Evolutionary conservation across 2,797 vertebrate species (phyloP), one percentile per base, ranked within the genome.

Genomic region (Lacerta bilineata): DNA sequence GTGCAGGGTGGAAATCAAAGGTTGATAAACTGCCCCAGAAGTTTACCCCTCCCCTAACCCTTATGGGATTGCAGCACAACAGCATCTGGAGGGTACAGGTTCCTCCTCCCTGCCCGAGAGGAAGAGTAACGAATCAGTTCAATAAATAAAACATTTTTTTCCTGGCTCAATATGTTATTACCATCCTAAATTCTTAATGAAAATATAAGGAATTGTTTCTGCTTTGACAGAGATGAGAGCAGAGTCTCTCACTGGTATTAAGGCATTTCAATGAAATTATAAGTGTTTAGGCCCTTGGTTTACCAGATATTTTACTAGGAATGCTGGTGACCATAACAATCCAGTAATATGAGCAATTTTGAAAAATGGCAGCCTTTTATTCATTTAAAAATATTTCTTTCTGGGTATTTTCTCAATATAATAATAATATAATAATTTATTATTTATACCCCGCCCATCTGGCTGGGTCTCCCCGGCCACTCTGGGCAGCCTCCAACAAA

Each of bases 171-270:
- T 9, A 15, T 59, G 13, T 1, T 50, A 23, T 17, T 66, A 43
- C 2, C 50, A 36, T 55, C 41, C 27, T 20, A 3, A 5, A 55
- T 69, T 36, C 87, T 93, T 96, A 96, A 92, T 95, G 86, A 95
- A 96, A 96, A 95, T 95, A 90, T 93, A 91, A 93, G 90, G 90
- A 96, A 93, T 96, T 95, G 92, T 94, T 93, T 95, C 94, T 92
- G 90, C 89, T 94, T 96, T 95, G 88, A 92, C 64, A 95, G 88
- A 93, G 72, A 95, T 96, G 89, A 93, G 83, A 11, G 10, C 94
- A 90, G 86, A 93, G 88, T 94, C 75, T 95, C 95, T 85, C 94
- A 91, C 90, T 89, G 90, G 91, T 95, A 95, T 95, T 94, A 96
- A 89, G 85, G 94, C 93, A 92, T 94, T 96, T 95, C 94, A 91